Evolutionary conservation across 2,113 vertebrate genomes (phyloP), one percentile per base, ranked within the genome.

Genomic region (Carassius carassius): DNA sequence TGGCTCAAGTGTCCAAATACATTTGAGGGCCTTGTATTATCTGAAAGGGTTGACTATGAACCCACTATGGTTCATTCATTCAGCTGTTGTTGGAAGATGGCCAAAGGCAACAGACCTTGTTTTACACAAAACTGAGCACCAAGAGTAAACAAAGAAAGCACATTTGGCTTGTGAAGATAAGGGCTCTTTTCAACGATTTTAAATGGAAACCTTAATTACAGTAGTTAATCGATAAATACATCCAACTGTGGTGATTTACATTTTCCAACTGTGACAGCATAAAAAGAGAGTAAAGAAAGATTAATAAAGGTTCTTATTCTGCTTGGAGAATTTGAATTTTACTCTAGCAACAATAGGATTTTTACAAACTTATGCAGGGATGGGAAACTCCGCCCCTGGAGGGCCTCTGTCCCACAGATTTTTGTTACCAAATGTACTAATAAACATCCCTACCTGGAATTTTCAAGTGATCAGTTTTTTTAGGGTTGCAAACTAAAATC

Each of bases 41-140:
- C 29, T 78, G 19, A 78, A 60, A 56, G 21, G n/a, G 54, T 16
- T 32, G 32, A 65, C 56, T 44, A 44, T 62, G 35, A 62, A 78
- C 56, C 1, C 12, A 62, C 56, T 78, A 12, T 14, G 11, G 56
- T 44, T 78, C 54, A 78, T 78, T 78, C 56, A 60, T 78, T 78
- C 35, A 62, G 77, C 56, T 78, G 54, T 78, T 78, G 56, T 62
- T 78, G 77, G 29, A 62, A 44, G 21, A 62, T 14, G 35, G 35
- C 77, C 56, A 78, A 78, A 60, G 32, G n/a, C 51, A 78, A 62
- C 77, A 78, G 7, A 74, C 41, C 37, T 74, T 74, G 41, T 19
- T 72, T 41, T 72, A 72, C 10, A 8, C 77, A 41, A 35, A 62
- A 32, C 54, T 41, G 51, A 41, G 32, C 54, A 56, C 44, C 5